Evolutionary conservation across 2,888 invertebrate species (phyloP), one percentile per base, ranked within the genome.

Genomic region (Ormyrus pomaceus): DNA sequence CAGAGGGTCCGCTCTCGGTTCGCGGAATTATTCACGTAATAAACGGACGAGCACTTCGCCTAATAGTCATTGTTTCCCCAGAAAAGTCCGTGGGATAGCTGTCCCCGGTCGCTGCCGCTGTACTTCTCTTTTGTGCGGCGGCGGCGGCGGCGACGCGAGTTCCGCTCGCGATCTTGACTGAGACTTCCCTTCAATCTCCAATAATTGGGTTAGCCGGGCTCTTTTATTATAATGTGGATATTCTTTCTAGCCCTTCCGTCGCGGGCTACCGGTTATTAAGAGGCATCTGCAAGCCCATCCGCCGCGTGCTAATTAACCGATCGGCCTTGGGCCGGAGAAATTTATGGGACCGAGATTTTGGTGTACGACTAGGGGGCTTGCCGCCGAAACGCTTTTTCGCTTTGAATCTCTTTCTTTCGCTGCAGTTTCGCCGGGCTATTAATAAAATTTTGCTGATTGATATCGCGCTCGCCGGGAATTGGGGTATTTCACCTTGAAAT

Each of bases 21-120:
- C 82, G 82, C 82, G 80, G 82, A 82, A 82, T 82, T 80, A 80
- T 85, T 85, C 84, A 83, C 84, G 83, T 84, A 84, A 85, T 85
- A 85, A 85, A 85, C 83, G 83, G 83, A 84, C 84, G 84, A 84
- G 84, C 84, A 84, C 83, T 85, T 84, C 82, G 83, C 83, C 84
- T 84, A 85, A 83, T 84, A 84, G 85, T 85, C 85, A 84, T 84
- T 85, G 85, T 81, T 81, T 79, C 75, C 46, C 58, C 68, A 62
- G 61, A 48, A 64, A 51, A 79, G 72, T 66, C 76, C 70, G 77
- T 77, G 77, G 77, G 80, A 81, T 34, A 34, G 80, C 58, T 66
- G 76, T 13, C 59, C 46, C 5, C 7, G 10, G 59, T 6, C 8
- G 46, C 46, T 10, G n/a, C 66, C 34, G 3, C 55, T 61, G 34